Evolutionary conservation across 2,113 vertebrate genomes (phyloP).

Genomic region (Cardinalis cardinalis): DNA sequence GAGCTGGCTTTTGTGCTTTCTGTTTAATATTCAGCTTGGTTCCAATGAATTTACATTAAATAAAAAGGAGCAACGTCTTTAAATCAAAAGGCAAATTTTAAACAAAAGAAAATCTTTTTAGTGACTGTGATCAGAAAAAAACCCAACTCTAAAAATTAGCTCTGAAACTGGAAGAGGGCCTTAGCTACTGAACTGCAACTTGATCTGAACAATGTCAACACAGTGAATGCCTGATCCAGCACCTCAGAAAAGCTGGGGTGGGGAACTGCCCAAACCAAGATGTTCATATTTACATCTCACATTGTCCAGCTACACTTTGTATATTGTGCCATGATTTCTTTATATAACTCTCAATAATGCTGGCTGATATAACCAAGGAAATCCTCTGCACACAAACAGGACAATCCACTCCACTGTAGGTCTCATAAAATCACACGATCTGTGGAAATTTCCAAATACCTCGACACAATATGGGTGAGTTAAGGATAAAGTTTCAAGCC

Average conservation of each 20-base stretch:
- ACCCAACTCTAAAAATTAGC: background rate
- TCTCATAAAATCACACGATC: background rate
- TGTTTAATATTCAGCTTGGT: background rate
- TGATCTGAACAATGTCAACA: background rate
- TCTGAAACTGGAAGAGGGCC: background rate
- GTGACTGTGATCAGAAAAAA: background rate
- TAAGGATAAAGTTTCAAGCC: conserved; percentile 58
- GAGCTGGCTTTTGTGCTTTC: background rate
- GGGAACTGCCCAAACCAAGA: background rate
- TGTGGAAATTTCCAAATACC: conserved; percentile 13
- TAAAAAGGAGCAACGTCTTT: background rate
- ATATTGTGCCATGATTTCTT: background rate
- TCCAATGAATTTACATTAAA: background rate
- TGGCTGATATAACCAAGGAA: background rate
- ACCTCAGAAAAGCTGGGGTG: background rate
- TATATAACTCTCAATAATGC: background rate
- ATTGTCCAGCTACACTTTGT: background rate
- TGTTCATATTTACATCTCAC: background rate
- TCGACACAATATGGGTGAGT: background rate
- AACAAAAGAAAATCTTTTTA: background rate
- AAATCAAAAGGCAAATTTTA: background rate
- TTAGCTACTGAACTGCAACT: background rate
- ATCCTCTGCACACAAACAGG: background rate
- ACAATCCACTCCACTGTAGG: background rate
- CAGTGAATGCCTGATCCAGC: background rate